Base-by-base conservation (phyloP, 2,113 vertebrate species). In the Xyrauchen texanus region DNA sequence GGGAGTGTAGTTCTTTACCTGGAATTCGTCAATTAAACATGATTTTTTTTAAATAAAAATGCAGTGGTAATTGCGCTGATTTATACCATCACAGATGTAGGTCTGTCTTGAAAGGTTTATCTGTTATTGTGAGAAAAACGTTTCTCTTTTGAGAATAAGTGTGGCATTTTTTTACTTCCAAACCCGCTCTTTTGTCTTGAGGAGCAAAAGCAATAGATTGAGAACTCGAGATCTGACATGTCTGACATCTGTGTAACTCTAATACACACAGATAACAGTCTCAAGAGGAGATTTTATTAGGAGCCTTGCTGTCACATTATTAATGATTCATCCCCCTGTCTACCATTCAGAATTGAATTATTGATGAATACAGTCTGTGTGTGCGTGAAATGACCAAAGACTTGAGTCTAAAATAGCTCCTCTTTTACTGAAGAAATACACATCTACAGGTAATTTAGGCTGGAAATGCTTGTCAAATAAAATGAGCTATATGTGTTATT, bases 311-410 rank as follows among this genome's bases (percentile, higher is more conserved):
- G 79, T 68, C 70, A 60, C 83, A 74, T 71, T 79, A 84, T 84
- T 63, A 84, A 84, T 81, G 79, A 84, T 84, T 84, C 79, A 84
- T 71, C 64, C 79, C 76, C 64, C 76, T 84, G 81, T 53, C 21
- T 34, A 34, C 21, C 44, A 66, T 71, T 69, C 61, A 47, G 42
- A 67, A 57, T 53, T 84, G 44, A 81, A 84, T 84, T 76, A 84
- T 84, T 65, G 52, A 84, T 84, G 76, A 76, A 67, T 62, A 46
- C 55, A 46, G 8, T 57, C 58, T 13, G 12, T 55, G 63, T 74
- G 58, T 80, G 63, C 73, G 21, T 34, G 67, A 57, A 72, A 61
- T 72, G 70, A 47, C 70, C 55, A 61, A 72, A 61, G 44, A 72
- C 70, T 60, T 47, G n/a, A 47, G 53, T 60, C 69, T 60, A 72